phyloP scores from a whole-genome alignment of 2,888 invertebrate genomes.

The Theretra japonica region DNA sequence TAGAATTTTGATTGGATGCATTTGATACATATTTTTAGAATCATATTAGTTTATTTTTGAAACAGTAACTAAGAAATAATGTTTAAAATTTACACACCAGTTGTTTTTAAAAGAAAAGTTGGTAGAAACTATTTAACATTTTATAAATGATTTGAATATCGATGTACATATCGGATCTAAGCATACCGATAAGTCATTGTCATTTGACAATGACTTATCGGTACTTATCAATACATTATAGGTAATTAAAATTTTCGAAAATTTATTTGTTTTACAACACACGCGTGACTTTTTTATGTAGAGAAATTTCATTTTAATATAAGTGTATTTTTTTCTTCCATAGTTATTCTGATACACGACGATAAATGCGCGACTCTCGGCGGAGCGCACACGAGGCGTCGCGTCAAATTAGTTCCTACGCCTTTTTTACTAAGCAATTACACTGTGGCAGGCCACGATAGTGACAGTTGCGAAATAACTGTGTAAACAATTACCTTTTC shows the following conservation, averaged over 20 bases:
- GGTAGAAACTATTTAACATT: too few relatives aligned
- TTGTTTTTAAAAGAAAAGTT: too few relatives aligned
- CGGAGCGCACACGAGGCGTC: constrained; percentile 60
- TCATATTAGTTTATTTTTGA: too few relatives aligned
- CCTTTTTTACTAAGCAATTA: constrained; percentile 82
- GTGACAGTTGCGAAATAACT: constrained; percentile 67
- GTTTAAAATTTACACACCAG: too few relatives aligned
- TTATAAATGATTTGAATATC: too few relatives aligned
- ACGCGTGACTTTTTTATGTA: not conserved
- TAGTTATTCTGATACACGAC: constrained; percentile 54
- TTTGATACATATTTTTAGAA: too few relatives aligned
- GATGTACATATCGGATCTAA: too few relatives aligned
- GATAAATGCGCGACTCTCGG: constrained; percentile 60
- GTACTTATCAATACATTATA: too few relatives aligned
- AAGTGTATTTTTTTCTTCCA: constrained; percentile 26
- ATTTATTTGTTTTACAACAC: not conserved
- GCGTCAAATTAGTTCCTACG: constrained; percentile 77
- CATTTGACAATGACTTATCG: too few relatives aligned
- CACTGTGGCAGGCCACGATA: constrained; percentile 56
- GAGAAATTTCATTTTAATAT: not conserved
- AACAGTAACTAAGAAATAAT: too few relatives aligned
- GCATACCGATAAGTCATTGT: too few relatives aligned
- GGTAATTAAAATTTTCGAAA: too few relatives aligned
- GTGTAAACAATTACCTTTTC: constrained; percentile 46
- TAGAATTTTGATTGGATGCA: not conserved